Percentiles rank a stretch among this genome's conserved stretches.
Conservation (phyloP, 2,888 invertebrate genomes). For the Pteria penguin region DNA sequence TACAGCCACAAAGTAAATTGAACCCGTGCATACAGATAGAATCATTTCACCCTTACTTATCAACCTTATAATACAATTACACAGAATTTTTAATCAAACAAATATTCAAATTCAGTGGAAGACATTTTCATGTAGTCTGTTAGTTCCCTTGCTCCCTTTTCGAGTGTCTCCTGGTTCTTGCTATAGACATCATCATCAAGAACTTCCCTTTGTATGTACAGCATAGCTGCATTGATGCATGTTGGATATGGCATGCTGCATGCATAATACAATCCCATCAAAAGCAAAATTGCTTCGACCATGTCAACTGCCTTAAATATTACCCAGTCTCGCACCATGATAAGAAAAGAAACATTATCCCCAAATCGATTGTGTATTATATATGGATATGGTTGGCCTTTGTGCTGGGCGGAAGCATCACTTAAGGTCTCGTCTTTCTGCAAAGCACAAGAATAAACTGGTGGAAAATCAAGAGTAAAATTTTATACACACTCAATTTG, state of each 20-base stretch:
- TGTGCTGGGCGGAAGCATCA: neutral
- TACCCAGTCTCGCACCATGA: conserved; percentile 14
- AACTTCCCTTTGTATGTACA: neutral
- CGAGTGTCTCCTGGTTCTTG: neutral
- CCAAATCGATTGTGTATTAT: conserved; percentile 14
- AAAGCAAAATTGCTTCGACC: conserved; percentile 8
- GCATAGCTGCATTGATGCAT: conserved; percentile 1
- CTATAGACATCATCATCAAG: neutral
- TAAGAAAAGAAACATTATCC: neutral
- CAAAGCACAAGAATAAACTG: neutral
- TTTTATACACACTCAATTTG: too few species aligned
- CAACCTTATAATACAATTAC: too few species aligned
- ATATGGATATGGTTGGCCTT: neutral
- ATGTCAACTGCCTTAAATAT: neutral
- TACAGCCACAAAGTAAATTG: too few species aligned
- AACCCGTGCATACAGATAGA: too few species aligned
- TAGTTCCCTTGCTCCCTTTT: neutral
- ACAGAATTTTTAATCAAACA: neutral
- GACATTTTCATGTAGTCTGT: neutral
- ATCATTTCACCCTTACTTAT: too few species aligned
- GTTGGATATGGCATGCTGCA: neutral
- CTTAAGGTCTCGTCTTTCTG: neutral
- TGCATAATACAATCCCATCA: conserved; percentile 6
- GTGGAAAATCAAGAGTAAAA: too few species aligned
- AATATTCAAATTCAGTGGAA: neutral